Evolutionary conservation across 2,113 vertebrate species (phyloP).

Genomic region (Sarotherodon lohbergeri): DNA sequence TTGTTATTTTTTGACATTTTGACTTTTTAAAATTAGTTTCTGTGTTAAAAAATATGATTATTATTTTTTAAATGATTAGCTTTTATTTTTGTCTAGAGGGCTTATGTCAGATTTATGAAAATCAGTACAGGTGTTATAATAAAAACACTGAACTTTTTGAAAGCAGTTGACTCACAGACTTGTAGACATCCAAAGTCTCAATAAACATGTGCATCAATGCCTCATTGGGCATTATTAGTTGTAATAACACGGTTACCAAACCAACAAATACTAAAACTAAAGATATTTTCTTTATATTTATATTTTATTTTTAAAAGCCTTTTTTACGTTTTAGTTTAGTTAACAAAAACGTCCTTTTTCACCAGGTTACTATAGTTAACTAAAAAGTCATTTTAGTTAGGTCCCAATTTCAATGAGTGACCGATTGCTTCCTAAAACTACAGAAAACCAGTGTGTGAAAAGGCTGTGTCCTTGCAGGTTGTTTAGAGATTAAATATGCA

Average conservation of each 20-base stretch:
- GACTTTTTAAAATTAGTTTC: neutral
- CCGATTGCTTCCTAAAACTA: neutral
- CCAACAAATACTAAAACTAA: neutral
- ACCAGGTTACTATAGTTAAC: neutral
- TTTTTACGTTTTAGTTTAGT: neutral
- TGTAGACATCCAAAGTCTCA: neutral
- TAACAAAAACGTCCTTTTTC: neutral
- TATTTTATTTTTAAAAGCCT: neutral
- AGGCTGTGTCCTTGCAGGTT: neutral
- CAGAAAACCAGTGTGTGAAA: neutral
- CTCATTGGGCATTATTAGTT: neutral
- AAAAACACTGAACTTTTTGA: neutral
- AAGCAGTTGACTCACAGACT: neutral
- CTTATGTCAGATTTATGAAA: neutral
- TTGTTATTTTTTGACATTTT: neutral
- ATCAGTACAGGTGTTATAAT: neutral
- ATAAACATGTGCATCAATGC: neutral
- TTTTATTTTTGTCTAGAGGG: accelerated
- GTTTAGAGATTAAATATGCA: neutral
- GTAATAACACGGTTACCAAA: neutral
- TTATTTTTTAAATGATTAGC: neutral
- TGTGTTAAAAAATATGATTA: accelerated
- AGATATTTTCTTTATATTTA: accelerated
- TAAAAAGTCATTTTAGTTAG: neutral
- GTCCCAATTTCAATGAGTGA: constrained; percentile 59